Base-by-base conservation (phyloP, 2,888 invertebrate genomes). In the Tiliacea aurago region DNA sequence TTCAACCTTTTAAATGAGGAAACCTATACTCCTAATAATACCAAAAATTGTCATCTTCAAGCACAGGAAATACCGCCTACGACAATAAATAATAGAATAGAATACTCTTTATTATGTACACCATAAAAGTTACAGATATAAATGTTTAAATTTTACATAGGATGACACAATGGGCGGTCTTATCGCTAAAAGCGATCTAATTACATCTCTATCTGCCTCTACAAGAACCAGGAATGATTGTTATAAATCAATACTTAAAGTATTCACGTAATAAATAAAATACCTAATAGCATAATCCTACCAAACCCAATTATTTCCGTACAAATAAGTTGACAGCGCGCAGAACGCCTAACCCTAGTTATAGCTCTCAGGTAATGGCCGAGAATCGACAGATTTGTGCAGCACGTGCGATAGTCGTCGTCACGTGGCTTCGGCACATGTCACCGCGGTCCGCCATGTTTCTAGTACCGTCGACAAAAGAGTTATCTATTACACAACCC, bases 391-490 rank as follows among this genome's bases (percentile, higher is more conserved):
- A 87, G 84, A 87, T 87, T 87, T 86, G 84, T 83, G 70, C 71
- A 78, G 85, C 91, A 91, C 90, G 90, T 91, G 90, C 81, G 63
- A 43, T 56, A 63, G 65, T 11, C 45, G 73, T 90, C 45, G 73
- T 90, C 91, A 91, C 91, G 91, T 91, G 90, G 81, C 86, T 28
- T 45, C 41, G 41, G 84, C 90, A 87, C 89, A 90, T 89, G 90
- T 87, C 85, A 84, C 84, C 81, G 83, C 83, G 78, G 83, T 64
- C 86, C 76, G 74, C 86, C 84, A 84, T 87, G 85, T 88, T 90
- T 81, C 73, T 78, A 81, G 84, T 89, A 75, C 59, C 28, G 72
- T 61, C 72, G 41, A 61, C 75, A 47, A 71, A 75, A 75, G 11
- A 59, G 72, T 47, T 47, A 33, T 15, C 41, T 49, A 37, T 43